phyloP scores from a whole-genome alignment of 53 echinoderm and acorn worm genomes.

The Hippasteria phrygiana region DNA sequence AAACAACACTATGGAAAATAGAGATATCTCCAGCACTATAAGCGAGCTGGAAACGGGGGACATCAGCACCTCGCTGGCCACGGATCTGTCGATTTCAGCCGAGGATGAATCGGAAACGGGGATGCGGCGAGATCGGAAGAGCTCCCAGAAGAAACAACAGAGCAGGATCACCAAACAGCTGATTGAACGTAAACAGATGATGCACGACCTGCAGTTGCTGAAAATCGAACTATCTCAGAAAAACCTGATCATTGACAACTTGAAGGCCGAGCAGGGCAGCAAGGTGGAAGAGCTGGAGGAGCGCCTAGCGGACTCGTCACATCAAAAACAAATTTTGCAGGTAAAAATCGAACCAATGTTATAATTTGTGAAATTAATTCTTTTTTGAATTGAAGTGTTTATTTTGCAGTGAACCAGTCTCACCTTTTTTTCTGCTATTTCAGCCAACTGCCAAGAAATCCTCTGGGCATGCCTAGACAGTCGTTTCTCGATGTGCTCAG shows the following conservation, averaged over 20 bases:
- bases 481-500: too few relatives aligned
- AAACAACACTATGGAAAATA: conserved; percentile 63
- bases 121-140: conserved; percentile 36
- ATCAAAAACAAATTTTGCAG: conserved; percentile 85
- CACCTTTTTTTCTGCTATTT: too few relatives aligned
- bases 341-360: too few relatives aligned
- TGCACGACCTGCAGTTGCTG: conserved; percentile 86
- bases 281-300: conserved; percentile 92
- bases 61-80: conserved; percentile 96
- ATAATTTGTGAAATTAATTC: too few relatives aligned
- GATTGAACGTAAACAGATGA: conserved; percentile 94
- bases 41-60: conserved; percentile 94
- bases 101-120: conserved; percentile 72
- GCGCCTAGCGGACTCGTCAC: conserved; percentile 70
- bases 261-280: conserved; percentile 82
- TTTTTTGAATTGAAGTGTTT: too few relatives aligned
- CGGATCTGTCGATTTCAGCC: conserved; percentile 82
- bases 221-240: conserved; percentile 96
- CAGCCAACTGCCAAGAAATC: too few relatives aligned
- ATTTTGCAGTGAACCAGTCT: too few relatives aligned
- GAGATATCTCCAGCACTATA: conserved; percentile 81
- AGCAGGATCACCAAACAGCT: conserved; percentile 90
- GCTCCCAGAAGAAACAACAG: conserved; percentile 26
- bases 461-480: too few relatives aligned
- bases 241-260: conserved; percentile 83